Evolutionary conservation across 1,140 invertebrate species (phyloP), one percentile per base, ranked within the genome.

Genomic region (Gonioctena quinquepunctata): DNA sequence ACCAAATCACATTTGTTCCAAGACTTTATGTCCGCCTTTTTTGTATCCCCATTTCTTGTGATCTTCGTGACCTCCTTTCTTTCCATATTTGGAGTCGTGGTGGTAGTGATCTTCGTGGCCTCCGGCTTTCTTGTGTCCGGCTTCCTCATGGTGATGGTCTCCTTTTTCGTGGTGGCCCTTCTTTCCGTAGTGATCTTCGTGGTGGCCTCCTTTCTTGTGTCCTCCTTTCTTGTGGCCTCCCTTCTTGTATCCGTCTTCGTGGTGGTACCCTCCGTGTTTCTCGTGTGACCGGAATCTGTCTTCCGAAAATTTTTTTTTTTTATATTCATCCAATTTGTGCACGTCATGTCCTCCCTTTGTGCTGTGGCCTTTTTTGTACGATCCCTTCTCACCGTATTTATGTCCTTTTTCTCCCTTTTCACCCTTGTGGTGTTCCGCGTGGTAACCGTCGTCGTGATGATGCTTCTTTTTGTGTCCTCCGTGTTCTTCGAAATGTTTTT

Each of bases 311-410:
- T 90, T 90, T 66, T 91, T 87, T 76, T 91, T 92, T 76, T 91
- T 90, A 80, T 85, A 91, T 76, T 91, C 90, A 81, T 92, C 90
- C 65, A 90, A 80, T 73, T 92, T 90, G 77, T 91, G 89, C 1
- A 91, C 85, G 71, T 90, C 89, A 77, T 91, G 90, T 70, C 88
- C 88, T 22, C 88, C 88, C 72, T 89, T 88, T 61, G 87, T 88
- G 82, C 86, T 86, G 79, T 89, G 88, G 0, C 88, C 89, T 79
- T 89, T 90, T 56, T 89, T 87, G 82, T 88, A 88, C 59, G 84
- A 83, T 66, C 89, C 88, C 70, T 88, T 86, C 72, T 90, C 87
- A 8, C 86, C 86, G 80, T 87, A 89, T 76, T 87, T 87, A 60
- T 85, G 85, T 18, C 88, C 89, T 75, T 91, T 89, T 72, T 90